Conservation (phyloP, 1,140 invertebrate species). For the Elymnias hypermnestra region DNA sequence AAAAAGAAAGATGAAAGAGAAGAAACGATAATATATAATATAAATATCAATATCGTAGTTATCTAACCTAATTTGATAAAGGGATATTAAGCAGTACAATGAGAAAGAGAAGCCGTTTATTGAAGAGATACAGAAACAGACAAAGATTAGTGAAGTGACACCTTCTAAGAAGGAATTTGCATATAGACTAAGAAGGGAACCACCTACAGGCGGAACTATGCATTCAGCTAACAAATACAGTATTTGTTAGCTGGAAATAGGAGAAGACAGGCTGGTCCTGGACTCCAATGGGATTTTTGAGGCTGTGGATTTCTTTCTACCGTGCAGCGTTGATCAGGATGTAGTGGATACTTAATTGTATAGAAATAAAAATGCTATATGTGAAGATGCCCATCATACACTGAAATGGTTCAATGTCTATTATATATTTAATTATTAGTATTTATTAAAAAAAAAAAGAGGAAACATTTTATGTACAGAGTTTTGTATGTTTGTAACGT, state of each 20-base stretch:
- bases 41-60: too few species aligned
- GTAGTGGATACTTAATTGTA: conserved; percentile 54
- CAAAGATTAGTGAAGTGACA: conserved; percentile 34
- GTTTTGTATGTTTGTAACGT: too few species aligned
- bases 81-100: conserved; percentile 73
- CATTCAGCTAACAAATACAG: too few species aligned
- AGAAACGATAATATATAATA: too few species aligned
- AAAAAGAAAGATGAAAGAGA: too few species aligned
- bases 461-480: too few species aligned
- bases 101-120: conserved; percentile 71
- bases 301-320: conserved; percentile 53
- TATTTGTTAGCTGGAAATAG: conserved; percentile 68
- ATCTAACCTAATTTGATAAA: too few species aligned
- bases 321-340: conserved; percentile 60
- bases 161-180: conserved; percentile 46
- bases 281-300: conserved; percentile 49
- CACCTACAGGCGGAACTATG: conserved; percentile 56
- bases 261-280: conserved; percentile 57
- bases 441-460: too few species aligned
- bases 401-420: too few species aligned
- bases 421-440: too few species aligned
- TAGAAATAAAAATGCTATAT: conserved; percentile 62
- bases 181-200: conserved; percentile 70
- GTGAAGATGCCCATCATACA: too few species aligned
- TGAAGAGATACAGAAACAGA: conserved; percentile 69